Percentiles rank a stretch among this genome's conserved stretches.
These are phyloP conservation scores for Cerceris ruficornis DNA, from an alignment of 2,888 invertebrate genomes.

Conservation along the genomic window DNA sequence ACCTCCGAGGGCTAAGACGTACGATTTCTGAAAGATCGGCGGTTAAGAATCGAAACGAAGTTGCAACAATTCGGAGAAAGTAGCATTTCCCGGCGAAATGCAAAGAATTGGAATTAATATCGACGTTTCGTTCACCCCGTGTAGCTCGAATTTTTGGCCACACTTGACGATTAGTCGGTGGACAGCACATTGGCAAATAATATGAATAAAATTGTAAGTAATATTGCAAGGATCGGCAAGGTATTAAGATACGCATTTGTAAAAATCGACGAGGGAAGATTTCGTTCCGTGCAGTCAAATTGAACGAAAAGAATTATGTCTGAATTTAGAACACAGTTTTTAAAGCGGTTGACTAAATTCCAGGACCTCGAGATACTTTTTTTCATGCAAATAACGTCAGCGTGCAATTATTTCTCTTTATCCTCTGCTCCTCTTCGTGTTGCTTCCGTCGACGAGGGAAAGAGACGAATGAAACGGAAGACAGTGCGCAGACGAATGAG, in stretches of 20 bases:
- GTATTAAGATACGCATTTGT: no score
- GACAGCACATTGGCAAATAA: no score
- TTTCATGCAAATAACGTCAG: background rate
- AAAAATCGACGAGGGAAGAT: no score
- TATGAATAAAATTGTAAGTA: background rate
- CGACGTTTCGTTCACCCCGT: background rate
- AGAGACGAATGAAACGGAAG: background rate
- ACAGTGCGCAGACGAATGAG: background rate
- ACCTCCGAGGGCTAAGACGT: conserved; percentile 30
- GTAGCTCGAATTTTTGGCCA: no score
- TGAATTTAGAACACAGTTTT: background rate
- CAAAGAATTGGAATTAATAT: background rate
- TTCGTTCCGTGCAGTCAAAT: no score
- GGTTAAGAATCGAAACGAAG: conserved; percentile 25
- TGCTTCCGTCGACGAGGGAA: background rate
- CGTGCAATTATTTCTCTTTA: background rate
- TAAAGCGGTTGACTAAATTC: background rate
- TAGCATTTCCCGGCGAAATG: background rate
- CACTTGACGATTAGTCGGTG: no score
- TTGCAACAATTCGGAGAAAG: no score
- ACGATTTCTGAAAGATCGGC: conserved; percentile 33
- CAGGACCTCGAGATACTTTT: background rate
- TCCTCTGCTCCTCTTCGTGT: background rate
- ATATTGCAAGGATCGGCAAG: no score
- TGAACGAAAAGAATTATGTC: no score